These are phyloP conservation scores for Trissoscelio sp. DNA, from an alignment of 2,888 invertebrate genomes.

Conservation along the genomic window DNA sequence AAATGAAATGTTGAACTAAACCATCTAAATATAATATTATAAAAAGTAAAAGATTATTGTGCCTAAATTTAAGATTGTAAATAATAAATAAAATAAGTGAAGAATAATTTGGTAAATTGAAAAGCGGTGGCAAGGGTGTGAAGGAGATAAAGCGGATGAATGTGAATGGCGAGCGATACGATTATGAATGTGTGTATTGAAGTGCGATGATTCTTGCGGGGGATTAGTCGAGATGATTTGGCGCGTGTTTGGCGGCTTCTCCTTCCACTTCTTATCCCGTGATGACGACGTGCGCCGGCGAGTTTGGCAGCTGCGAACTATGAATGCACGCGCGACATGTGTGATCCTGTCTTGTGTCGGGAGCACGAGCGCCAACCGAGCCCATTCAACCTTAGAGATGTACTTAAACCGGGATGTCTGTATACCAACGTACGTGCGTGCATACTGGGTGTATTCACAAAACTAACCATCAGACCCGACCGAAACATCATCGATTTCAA, in stretches of 20 bases:
- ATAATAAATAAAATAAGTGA: neutral
- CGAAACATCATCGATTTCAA: constrained; percentile 38
- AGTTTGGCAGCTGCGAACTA: constrained; percentile 76
- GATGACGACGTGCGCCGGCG: constrained; percentile 57
- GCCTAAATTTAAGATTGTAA: too few relatives aligned
- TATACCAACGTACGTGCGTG: constrained; percentile 42
- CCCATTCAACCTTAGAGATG: constrained; percentile 67
- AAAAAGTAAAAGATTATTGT: too few relatives aligned
- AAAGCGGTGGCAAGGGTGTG: constrained; percentile 19
- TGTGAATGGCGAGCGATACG: constrained; percentile 32
- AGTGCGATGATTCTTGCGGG: constrained; percentile 61
- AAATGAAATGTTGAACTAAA: too few relatives aligned
- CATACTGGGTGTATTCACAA: constrained; percentile 25
- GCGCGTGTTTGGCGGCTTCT: constrained; percentile 59
- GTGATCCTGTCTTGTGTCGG: constrained; percentile 73
- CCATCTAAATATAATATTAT: too few relatives aligned
- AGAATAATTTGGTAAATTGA: constrained; percentile 4
- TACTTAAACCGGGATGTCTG: constrained; percentile 57
- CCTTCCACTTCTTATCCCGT: constrained; percentile 56
- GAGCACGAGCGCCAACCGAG: constrained; percentile 67
- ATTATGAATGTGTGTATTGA: constrained; percentile 52
- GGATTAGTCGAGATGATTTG: constrained; percentile 64
- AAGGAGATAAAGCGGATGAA: constrained; percentile 44
- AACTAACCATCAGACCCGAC: constrained; percentile 17
- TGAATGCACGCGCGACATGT: constrained; percentile 76